Evolutionary conservation across 1,140 invertebrate species (phyloP), one percentile per base, ranked within the genome.

Genomic region (Diorhabda elongata): DNA sequence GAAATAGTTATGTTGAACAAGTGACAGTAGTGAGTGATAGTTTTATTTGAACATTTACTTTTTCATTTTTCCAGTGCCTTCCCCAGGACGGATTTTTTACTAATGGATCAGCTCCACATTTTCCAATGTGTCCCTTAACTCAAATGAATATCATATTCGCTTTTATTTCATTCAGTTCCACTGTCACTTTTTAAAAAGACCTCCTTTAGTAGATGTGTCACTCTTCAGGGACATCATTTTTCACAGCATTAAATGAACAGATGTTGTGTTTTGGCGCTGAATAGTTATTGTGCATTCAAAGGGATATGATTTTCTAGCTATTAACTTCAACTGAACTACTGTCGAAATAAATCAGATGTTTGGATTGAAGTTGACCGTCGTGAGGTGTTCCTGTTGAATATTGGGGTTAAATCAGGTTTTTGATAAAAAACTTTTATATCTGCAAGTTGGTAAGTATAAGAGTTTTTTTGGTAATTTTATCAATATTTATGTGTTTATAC

Each of bases 401-500:
- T 60, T 42, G 26, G 26, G 26, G 58, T 60, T 60, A 41, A 6
- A 60, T 6, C 58, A 42, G 26, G 6, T 11, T 60, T 60, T 60
- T 8, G 42, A 11, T 60, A 60, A 60, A 60, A 60, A 60, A n/a
- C 9, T 60, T 5, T 60, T 60, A 9, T 60, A 41, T 60, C 6
- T 60, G 58, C 11, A 60, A 60, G 8, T 60, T 60, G 42, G 58
- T 60, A 60, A 60, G 58, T 60, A 60, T 60, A 60, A 42, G 58
- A 60, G 26, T 60, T 60, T 41, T 26, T 60, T 9, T 60, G 58
- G 11, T 60, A 60, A 41, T 41, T 41, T 42, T 26, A 60, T 26
- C 58, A 60, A 60, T 41, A 60, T 26, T 26, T 26, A 26, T 26
- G 26, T 26, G 26, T 26, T 26, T 1, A 11, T 11, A 26, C 26